Conservation (phyloP, 2,888 invertebrate genomes). For the Tryphoninae sp. region DNA sequence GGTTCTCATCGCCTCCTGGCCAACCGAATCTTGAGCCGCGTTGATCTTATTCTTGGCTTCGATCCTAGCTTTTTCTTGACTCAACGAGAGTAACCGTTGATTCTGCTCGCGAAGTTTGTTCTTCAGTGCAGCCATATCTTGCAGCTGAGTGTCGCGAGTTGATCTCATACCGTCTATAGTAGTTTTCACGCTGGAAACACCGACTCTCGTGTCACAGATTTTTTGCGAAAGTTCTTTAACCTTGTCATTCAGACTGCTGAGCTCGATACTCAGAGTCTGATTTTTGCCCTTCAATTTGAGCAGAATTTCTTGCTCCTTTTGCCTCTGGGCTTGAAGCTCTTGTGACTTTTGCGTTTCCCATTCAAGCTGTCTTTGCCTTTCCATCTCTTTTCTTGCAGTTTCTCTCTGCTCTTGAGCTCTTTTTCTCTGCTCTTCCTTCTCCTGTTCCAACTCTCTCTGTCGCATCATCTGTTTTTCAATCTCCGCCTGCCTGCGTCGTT, state of each 20-base stretch:
- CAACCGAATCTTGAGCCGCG: constrained; percentile 81
- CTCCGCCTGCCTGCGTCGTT: constrained; percentile 93
- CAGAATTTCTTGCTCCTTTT: constrained; percentile 93
- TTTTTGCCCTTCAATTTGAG: constrained; percentile 93
- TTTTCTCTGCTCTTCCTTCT: constrained; percentile 90
- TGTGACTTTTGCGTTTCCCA: constrained; percentile 96
- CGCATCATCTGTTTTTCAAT: constrained; percentile 90
- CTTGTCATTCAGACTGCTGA: constrained; percentile 84
- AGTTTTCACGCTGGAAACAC: constrained; percentile 94
- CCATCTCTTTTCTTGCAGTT: constrained; percentile 93
- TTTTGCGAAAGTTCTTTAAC: constrained; percentile 91
- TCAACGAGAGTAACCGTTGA: constrained; percentile 89
- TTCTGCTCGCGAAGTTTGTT: constrained; percentile 92
- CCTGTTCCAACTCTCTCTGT: constrained; percentile 89
- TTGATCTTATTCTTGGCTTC: constrained; percentile 87
- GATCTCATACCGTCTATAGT: constrained; percentile 98
- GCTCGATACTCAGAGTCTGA: constrained; percentile 91
- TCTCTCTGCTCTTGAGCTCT: constrained; percentile 91
- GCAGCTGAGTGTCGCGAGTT: constrained; percentile 95
- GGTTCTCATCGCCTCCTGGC: constrained; percentile 84
- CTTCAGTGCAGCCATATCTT: constrained; percentile 92
- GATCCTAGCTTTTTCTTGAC: constrained; percentile 91
- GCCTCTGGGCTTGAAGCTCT: constrained; percentile 93
- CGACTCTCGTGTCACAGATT: constrained; percentile 91
- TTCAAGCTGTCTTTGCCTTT: constrained; percentile 96